phyloP scores from a whole-genome alignment of 2,113 vertebrate genomes.

The Setophaga petechia region DNA sequence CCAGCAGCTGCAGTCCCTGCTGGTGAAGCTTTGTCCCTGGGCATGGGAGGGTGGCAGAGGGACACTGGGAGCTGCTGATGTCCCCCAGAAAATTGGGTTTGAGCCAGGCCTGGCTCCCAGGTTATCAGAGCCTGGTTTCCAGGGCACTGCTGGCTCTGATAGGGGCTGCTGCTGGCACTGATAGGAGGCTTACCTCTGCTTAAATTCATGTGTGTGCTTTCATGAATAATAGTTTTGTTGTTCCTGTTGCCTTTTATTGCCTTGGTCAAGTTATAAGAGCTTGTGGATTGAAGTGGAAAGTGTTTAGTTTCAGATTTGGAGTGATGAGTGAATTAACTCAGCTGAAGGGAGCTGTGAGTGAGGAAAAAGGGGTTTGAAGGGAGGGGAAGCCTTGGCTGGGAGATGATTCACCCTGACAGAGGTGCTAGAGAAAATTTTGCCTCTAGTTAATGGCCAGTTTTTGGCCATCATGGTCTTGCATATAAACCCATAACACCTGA shows the following conservation, averaged over 20 bases:
- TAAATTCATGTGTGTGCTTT: not conserved
- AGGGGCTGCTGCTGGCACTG: not conserved
- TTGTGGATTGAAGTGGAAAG: not conserved
- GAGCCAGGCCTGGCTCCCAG: not conserved
- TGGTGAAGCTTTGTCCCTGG: not conserved
- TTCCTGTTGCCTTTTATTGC: not conserved
- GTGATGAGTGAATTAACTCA: not conserved
- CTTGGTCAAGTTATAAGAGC: not conserved
- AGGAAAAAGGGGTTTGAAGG: not conserved
- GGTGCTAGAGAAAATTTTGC: not conserved
- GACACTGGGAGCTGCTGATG: not conserved
- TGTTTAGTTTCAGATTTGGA: not conserved
- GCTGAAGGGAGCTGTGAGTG: not conserved
- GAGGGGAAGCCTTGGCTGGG: not conserved
- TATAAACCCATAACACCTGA: not conserved
- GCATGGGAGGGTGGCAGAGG: not conserved
- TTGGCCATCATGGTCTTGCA: not conserved
- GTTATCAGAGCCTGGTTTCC: not conserved
- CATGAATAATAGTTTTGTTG: not conserved
- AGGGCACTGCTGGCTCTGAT: not conserved
- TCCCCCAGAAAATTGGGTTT: not conserved
- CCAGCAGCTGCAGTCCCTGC: accelerated
- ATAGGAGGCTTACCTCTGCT: not conserved
- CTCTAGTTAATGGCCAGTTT: not conserved
- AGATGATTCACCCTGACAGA: not conserved